Conservation (phyloP, 2,113 vertebrate species). For the Microcebus jonahi region DNA sequence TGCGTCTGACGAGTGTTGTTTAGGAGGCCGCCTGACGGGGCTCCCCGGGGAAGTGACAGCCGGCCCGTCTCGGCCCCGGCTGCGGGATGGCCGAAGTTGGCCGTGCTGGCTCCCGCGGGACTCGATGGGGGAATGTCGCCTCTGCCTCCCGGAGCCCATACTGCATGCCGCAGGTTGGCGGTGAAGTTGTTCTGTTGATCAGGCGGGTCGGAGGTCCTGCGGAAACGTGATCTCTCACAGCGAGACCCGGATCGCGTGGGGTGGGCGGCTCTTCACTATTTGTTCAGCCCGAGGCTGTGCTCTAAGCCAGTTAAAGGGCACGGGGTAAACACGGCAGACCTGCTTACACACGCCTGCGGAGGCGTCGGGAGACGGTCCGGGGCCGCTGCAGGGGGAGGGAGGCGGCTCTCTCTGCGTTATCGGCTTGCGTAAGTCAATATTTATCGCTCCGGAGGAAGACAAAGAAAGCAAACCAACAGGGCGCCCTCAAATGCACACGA, state of each 20-base stretch:
- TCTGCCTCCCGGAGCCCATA: neutral
- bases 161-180: slow-evolving; percentile 57
- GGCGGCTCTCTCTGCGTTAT: accelerated
- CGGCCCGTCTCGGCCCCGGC: slow-evolving; percentile 40
- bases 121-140: accelerated
- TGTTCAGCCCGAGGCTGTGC: neutral
- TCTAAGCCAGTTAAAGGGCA: neutral
- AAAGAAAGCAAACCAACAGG: neutral
- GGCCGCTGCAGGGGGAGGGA: accelerated
- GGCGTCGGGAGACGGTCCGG: neutral
- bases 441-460: neutral
- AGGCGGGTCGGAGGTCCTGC: neutral
- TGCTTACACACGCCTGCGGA: accelerated
- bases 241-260: accelerated
- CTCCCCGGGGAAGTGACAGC: slow-evolving; percentile 69
- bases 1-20: slow-evolving; percentile 44
- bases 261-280: neutral
- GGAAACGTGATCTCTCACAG: neutral
- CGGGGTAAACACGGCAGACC: neutral
- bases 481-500: accelerated
- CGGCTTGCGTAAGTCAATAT: neutral
- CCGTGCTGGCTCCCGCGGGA: accelerated
- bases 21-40: slow-evolving; percentile 57
- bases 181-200: slow-evolving; percentile 53
- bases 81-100: accelerated